These are phyloP conservation scores for Otus scops DNA, from an alignment of 2,797 vertebrate genomes.

Conservation along the genomic window DNA sequence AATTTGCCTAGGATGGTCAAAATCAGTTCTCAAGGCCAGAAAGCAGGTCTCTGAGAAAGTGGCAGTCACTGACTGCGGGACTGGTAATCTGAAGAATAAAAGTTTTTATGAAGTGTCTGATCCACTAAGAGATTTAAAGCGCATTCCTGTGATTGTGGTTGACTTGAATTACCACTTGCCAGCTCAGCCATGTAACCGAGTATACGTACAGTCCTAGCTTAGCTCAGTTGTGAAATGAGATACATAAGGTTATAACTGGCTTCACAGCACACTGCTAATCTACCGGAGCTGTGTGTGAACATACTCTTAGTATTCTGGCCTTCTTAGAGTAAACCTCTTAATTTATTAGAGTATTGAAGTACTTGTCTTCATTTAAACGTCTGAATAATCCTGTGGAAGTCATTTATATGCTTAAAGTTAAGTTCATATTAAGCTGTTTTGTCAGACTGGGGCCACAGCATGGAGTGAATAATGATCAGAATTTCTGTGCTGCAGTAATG, in stretches of 20 bases:
- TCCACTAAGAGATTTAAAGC: background rate
- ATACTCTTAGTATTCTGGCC: background rate
- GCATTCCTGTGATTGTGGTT: background rate
- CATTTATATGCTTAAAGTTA: background rate
- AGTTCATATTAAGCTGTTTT: background rate
- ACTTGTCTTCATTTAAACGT: background rate
- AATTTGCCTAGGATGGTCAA: background rate
- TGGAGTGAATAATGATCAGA: background rate
- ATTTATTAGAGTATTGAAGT: background rate
- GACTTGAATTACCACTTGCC: background rate
- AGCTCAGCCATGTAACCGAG: background rate
- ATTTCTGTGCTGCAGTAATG: background rate
- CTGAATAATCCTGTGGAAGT: background rate
- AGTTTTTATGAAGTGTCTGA: background rate
- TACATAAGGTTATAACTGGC: background rate
- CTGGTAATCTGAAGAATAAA: background rate
- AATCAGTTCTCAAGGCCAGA: background rate
- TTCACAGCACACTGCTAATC: background rate
- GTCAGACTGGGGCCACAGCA: background rate
- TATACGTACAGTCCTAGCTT: rapidly evolving
- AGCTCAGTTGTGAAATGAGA: background rate
- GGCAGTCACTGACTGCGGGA: background rate
- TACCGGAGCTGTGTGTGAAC: background rate
- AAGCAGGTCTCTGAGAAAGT: background rate
- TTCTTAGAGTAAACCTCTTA: background rate